These are phyloP conservation scores for Calvadosia cruxmelitensis DNA, from an alignment of 30 jellyfish, hydroid and myxozoan genomes.

Conservation along the genomic window DNA sequence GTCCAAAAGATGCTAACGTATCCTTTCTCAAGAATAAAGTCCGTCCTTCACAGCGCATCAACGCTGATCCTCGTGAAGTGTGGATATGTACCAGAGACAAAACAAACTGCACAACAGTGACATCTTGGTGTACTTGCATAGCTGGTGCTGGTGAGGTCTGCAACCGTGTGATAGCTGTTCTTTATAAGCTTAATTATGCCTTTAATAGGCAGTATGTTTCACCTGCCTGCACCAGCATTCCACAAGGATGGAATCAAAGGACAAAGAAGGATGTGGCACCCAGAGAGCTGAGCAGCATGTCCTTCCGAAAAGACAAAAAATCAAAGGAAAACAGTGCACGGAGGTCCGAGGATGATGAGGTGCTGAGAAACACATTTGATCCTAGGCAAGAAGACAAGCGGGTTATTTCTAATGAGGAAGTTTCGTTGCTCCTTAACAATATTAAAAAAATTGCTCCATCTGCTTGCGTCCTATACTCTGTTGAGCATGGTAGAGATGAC, in stretches of 20 bases:
- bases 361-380: too few relatives aligned
- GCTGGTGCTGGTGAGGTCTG: conserved; percentile 33
- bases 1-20: background rate
- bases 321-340: too few relatives aligned
- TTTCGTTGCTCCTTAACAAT: too few relatives aligned
- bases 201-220: background rate
- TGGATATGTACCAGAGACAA: conserved; percentile 11
- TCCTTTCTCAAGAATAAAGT: conserved; percentile 11
- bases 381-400: too few relatives aligned
- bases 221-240: conserved; percentile 34
- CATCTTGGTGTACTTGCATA: conserved; percentile 21
- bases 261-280: conserved; percentile 35
- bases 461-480: too few relatives aligned
- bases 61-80: background rate
- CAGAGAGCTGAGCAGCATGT: too few relatives aligned
- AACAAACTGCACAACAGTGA: background rate
- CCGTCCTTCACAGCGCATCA: conserved; percentile 21
- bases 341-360: too few relatives aligned
- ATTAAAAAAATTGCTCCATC: too few relatives aligned
- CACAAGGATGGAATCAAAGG: conserved; percentile 20
- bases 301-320: too few relatives aligned
- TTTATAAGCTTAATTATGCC: conserved; percentile 23
- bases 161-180: conserved; percentile 32
- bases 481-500: too few relatives aligned
- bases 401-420: too few relatives aligned